A percentile compares a stretch with the other conserved stretches of the same genome.
Evolutionary conservation across 2,888 invertebrate species (phyloP).

Genomic region (Noctua fimbriata): DNA sequence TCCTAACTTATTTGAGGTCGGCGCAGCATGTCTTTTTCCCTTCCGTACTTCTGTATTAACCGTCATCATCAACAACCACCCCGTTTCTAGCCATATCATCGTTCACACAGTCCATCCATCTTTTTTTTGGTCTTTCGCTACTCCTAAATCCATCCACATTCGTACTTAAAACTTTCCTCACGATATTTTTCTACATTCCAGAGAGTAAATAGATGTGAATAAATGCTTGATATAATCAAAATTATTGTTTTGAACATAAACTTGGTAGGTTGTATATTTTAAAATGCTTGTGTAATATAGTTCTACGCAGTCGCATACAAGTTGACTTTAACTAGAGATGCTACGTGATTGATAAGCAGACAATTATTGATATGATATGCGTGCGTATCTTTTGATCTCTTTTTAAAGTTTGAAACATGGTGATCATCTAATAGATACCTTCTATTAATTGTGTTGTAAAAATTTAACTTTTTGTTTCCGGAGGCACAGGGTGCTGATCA

Average conservation of each 20-base stretch:
- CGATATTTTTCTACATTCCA: conserved; percentile 31
- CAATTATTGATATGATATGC: background rate
- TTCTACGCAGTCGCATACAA: background rate
- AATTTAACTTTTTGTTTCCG: background rate
- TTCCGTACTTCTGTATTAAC: background rate
- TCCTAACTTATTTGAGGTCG: background rate
- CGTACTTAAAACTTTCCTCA: background rate
- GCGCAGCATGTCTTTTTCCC: too few relatives aligned
- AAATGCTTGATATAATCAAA: conserved; percentile 3
- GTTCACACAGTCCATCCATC: background rate
- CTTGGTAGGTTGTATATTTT: background rate
- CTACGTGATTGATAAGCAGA: conserved; percentile 7
- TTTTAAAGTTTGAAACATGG: background rate
- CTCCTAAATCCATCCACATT: background rate
- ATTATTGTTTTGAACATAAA: conserved; percentile 27
- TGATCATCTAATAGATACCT: background rate
- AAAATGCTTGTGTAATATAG: background rate
- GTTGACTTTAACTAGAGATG: background rate
- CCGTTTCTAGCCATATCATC: background rate
- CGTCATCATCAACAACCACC: background rate
- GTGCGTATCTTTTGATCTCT: conserved; percentile 17
- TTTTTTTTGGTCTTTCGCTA: background rate
- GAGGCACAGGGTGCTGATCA: background rate
- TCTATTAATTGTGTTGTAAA: background rate
- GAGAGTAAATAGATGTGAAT: conserved; percentile 34